phyloP scores from a whole-genome alignment of 2,797 vertebrate genomes.

The Enteromius unitaeniatus region DNA sequence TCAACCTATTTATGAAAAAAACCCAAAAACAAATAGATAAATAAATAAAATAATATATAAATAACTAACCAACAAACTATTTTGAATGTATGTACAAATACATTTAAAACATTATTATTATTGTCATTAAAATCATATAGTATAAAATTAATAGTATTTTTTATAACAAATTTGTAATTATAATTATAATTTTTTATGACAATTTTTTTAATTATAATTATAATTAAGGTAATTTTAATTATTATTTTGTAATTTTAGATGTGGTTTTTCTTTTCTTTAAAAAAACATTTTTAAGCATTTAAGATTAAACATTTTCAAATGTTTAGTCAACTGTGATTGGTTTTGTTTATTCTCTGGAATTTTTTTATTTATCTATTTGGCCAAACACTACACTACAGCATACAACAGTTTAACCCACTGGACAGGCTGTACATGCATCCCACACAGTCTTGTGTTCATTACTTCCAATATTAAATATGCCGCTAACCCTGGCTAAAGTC shows the following conservation, averaged over 20 bases:
- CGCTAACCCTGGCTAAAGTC: not conserved
- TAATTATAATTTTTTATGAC: no score
- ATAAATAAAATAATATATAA: not conserved
- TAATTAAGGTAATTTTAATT: not conserved
- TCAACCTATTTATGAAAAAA: not conserved
- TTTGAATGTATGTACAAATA: not conserved
- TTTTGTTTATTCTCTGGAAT: not conserved
- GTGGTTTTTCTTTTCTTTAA: not conserved
- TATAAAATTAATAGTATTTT: not conserved
- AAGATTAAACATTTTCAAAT: not conserved
- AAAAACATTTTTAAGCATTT: not conserved
- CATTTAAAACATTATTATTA: not conserved
- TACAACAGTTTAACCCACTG: not conserved
- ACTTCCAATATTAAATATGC: slow-evolving; percentile 4
- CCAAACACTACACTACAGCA: not conserved
- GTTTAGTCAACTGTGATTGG: not conserved
- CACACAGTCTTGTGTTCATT: slow-evolving; percentile 10
- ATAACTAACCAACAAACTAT: not conserved
- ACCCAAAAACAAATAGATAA: not conserved
- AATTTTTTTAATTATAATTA: no score
- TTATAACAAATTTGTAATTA: no score
- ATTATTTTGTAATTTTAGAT: not conserved
- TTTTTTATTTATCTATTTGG: not conserved
- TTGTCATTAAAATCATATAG: not conserved
- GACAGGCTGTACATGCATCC: not conserved